Evolutionary conservation across 1,140 invertebrate genomes (phyloP), one percentile per base, ranked within the genome.

Genomic region (Drosophila bifasciata): DNA sequence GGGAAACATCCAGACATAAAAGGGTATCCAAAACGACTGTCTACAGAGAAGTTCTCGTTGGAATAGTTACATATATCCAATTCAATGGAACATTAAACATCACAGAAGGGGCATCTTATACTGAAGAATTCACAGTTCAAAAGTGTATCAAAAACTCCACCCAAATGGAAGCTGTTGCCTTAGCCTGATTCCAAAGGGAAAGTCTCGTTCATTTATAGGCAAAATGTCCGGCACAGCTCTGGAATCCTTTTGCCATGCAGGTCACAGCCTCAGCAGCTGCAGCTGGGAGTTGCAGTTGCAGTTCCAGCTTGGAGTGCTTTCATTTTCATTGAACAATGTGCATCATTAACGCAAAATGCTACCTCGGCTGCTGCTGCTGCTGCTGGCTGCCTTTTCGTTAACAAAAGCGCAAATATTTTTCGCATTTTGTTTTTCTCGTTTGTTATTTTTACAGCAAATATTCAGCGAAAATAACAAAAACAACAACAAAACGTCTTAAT

Each of bases 241-340:
- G 62, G 68, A 25, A 68, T 68, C 62, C 64, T 56, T 68, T 36
- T 13, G 32, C 50, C 40, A 68, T 43, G 62, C 64, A 68, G 64
- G 64, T 68, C 32, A 36, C 32, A 36, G 32, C 32, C 11, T 36
- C 32, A 5, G 32, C 28, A 32, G 28, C 8, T 8, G 28, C 28
- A 32, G 28, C 19, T 9, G 49, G 39, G 21, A 39, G 41, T 55
- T 40, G 23, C 16, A 13, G 19, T 46, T 21, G 15, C 16, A 23
- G 11, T 28, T 28, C 16, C 8, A 17, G 17, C n/a, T 11, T 21
- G 21, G 11, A 1, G 45, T 57, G 76, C 84, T 86, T 88, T 86
- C 83, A 71, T 86, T 86, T 86, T 88, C 83, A 81, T 76, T 83
- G 74, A 86, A 86, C 83, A 86, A 88, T 89, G 83, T 85, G 83